These are phyloP conservation scores for Plagodis pulveraria DNA, from an alignment of 2,888 invertebrate species.

Conservation along the genomic window DNA sequence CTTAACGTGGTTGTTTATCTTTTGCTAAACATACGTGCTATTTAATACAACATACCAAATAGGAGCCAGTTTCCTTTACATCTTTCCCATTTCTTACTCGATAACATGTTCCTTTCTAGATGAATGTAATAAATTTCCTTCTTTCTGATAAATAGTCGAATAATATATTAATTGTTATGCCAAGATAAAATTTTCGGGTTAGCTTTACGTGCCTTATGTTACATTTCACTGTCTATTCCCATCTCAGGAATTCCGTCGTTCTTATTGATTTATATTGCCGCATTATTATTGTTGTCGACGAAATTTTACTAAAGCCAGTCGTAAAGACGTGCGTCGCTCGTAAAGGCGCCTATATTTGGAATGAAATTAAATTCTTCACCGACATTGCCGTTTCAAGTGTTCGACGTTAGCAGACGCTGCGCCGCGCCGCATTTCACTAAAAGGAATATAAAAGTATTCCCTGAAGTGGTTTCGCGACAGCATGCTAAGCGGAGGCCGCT, in stretches of 20 bases:
- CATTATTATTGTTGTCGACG: constrained; percentile 28
- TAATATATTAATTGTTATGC: constrained; percentile 25
- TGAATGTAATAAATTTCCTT: constrained; percentile 24
- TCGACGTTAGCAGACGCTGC: constrained; percentile 40
- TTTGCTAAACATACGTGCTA: constrained; percentile 29
- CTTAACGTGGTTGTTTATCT: constrained; percentile 43
- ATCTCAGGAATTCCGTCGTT: constrained; percentile 14
- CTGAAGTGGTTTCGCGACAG: constrained; percentile 74
- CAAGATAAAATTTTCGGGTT: constrained; percentile 22
- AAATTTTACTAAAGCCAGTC: constrained; percentile 29
- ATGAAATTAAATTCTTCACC: constrained; percentile 41
- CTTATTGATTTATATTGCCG: constrained; percentile 28
- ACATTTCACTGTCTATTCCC: constrained; percentile 14
- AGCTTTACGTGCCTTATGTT: constrained; percentile 11
- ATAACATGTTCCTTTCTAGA: constrained; percentile 11
- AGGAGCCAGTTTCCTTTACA: constrained; percentile 23
- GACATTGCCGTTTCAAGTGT: constrained; percentile 45
- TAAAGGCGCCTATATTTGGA: constrained; percentile 40
- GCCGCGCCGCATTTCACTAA: constrained; percentile 48
- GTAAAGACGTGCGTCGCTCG: constrained; percentile 32
- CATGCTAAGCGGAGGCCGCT: constrained; percentile 61
- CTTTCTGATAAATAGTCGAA: constrained; percentile 19
- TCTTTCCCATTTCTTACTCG: constrained; percentile 19
- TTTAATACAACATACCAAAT: constrained; percentile 7
- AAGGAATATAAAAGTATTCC: constrained; percentile 66